Evolutionary conservation across 2,888 invertebrate genomes (phyloP).

Genomic region (Molorchus minor): DNA sequence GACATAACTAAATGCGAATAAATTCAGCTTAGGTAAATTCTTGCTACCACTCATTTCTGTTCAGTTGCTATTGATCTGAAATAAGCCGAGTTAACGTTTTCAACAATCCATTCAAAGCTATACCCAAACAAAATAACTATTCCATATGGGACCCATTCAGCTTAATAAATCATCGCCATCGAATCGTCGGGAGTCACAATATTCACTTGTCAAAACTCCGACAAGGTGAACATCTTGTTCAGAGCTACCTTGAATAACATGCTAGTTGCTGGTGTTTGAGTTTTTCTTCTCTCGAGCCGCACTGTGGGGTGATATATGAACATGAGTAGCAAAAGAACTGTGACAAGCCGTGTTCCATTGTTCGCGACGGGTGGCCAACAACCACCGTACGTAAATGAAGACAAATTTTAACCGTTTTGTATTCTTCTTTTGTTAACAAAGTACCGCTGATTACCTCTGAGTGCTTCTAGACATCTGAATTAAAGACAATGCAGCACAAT

Average conservation of each 20-base stretch:
- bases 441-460: conserved; percentile 58
- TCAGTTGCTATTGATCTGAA: no score
- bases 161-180: conserved; percentile 40
- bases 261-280: conserved; percentile 37
- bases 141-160: no score
- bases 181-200: conserved; percentile 41
- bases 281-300: conserved; percentile 30
- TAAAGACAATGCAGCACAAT: conserved; percentile 46
- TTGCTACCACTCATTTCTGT: no score
- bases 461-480: conserved; percentile 49
- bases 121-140: no score
- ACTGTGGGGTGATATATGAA: conserved; percentile 53
- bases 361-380: conserved; percentile 60
- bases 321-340: conserved; percentile 54
- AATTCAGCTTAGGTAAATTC: no score
- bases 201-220: conserved; percentile 47
- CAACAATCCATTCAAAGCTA: no score
- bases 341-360: conserved; percentile 59
- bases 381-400: conserved; percentile 62
- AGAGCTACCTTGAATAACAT: conserved; percentile 35
- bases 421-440: conserved; percentile 43
- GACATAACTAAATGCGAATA: no score
- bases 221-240: conserved; percentile 52
- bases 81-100: no score
- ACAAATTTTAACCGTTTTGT: conserved; percentile 58